These are phyloP conservation scores for Syngnathus scovelli DNA, from an alignment of 2,113 vertebrate species.

Conservation along the genomic window DNA sequence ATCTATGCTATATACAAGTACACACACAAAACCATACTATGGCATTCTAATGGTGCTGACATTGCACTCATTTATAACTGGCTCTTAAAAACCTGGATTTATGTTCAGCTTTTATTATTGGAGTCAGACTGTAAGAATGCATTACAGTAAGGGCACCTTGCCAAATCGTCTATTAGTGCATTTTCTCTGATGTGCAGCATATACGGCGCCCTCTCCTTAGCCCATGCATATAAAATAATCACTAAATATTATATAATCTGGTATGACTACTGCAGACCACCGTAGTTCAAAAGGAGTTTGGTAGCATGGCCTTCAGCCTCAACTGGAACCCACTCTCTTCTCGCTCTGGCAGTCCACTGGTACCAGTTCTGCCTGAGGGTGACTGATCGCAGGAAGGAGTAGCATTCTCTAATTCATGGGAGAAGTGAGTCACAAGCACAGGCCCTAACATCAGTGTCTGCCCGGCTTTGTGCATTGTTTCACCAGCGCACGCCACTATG, in stretches of 20 bases:
- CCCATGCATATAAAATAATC: slow-evolving; percentile 63
- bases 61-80: slow-evolving; percentile 37
- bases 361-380: slow-evolving; percentile 71
- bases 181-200: slow-evolving; percentile 46
- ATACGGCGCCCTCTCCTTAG: slow-evolving; percentile 47
- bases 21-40: slow-evolving; percentile 34
- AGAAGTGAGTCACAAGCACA: slow-evolving; percentile 58
- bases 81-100: slow-evolving; percentile 39
- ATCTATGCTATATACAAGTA: slow-evolving; percentile 24
- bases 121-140: slow-evolving; percentile 20
- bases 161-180: slow-evolving; percentile 51
- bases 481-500: slow-evolving; percentile 35
- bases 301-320: slow-evolving; percentile 59
- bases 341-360: slow-evolving; percentile 48
- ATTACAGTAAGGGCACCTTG: slow-evolving; percentile 39
- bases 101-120: slow-evolving; percentile 44
- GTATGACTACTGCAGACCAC: slow-evolving; percentile 50
- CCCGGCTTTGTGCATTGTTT: slow-evolving; percentile 46
- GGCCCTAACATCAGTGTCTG: slow-evolving; percentile 45
- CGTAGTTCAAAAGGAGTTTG: slow-evolving; percentile 68
- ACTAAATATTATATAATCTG: slow-evolving; percentile 68
- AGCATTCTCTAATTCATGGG: slow-evolving; percentile 68
- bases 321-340: slow-evolving; percentile 10
- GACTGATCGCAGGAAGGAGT: slow-evolving; percentile 71
- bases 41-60: slow-evolving; percentile 36